A percentile compares a stretch with the other conserved stretches of the same genome.
Conservation (phyloP, 2,797 vertebrate genomes). For the Eremophila alpestris region DNA sequence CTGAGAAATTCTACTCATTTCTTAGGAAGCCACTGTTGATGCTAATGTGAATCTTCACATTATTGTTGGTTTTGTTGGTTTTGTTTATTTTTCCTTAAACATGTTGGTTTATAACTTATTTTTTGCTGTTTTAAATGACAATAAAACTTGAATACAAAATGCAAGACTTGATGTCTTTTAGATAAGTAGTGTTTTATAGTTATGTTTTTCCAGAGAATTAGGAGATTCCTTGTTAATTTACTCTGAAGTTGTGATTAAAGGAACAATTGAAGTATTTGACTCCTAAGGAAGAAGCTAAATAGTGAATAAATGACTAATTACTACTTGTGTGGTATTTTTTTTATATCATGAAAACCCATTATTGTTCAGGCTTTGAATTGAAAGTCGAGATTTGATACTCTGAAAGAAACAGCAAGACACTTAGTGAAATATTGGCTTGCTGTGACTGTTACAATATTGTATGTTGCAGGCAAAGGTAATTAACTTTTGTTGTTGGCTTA, state of each 20-base stretch:
- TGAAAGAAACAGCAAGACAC: neutral
- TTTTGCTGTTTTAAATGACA: neutral
- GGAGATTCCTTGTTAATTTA: neutral
- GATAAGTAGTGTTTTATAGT: neutral
- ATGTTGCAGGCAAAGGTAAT: neutral
- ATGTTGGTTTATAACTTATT: neutral
- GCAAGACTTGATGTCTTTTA: neutral
- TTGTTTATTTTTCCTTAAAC: neutral
- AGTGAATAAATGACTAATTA: neutral
- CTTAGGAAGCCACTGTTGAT: neutral
- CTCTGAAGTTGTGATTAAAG: neutral
- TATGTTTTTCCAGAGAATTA: neutral
- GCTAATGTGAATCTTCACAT: neutral
- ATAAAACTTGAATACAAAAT: neutral
- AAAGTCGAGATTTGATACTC: neutral
- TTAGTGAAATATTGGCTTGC: neutral
- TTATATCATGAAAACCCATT: neutral
- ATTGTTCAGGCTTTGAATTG: neutral
- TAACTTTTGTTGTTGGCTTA: neutral
- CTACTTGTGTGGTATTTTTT: neutral
- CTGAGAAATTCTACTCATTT: neutral
- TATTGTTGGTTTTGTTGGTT: neutral
- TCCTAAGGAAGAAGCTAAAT: neutral
- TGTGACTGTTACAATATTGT: neutral
- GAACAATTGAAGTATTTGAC: neutral